Conservation (phyloP, 2,888 invertebrate species). For the Rhagium mordax region DNA sequence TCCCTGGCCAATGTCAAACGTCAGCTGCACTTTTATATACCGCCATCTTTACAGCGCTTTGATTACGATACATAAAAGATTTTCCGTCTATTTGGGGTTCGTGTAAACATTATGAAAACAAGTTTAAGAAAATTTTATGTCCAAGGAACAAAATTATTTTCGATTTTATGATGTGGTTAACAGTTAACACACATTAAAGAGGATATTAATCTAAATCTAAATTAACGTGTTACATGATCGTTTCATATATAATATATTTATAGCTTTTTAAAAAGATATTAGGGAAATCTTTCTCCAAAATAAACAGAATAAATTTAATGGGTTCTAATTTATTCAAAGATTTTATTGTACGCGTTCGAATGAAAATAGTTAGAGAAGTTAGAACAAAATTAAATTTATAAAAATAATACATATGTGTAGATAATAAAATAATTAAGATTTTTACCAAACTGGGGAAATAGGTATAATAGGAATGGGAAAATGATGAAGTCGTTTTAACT, state of each 20-base stretch:
- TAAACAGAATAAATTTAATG: slow-evolving; percentile 3
- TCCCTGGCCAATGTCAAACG: slow-evolving; percentile 37
- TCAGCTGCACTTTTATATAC: slow-evolving; percentile 25
- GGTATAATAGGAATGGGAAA: no score
- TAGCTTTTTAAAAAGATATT: slow-evolving; percentile 15
- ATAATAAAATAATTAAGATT: no score
- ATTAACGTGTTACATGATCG: slow-evolving; percentile 18
- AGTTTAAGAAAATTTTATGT: slow-evolving; percentile 31
- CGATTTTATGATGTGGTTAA: slow-evolving; percentile 33
- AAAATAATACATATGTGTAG: no score
- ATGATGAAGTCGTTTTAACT: no score
- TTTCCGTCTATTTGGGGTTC: slow-evolving; percentile 30
- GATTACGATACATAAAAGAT: slow-evolving; percentile 31
- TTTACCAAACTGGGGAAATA: no score
- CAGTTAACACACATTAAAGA: slow-evolving; percentile 31
- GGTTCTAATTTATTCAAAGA: not conserved
- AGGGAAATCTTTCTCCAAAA: slow-evolving; percentile 19
- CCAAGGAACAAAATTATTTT: slow-evolving; percentile 30
- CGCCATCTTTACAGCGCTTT: slow-evolving; percentile 29
- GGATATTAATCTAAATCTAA: slow-evolving; percentile 25
- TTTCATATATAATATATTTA: slow-evolving; percentile 4
- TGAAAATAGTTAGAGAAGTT: not conserved
- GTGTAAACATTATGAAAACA: slow-evolving; percentile 34
- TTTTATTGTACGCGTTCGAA: not conserved
- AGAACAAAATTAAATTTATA: no score